Evolutionary conservation across 1,140 invertebrate genomes (phyloP).

Genomic region (Tetraneura akinire): DNA sequence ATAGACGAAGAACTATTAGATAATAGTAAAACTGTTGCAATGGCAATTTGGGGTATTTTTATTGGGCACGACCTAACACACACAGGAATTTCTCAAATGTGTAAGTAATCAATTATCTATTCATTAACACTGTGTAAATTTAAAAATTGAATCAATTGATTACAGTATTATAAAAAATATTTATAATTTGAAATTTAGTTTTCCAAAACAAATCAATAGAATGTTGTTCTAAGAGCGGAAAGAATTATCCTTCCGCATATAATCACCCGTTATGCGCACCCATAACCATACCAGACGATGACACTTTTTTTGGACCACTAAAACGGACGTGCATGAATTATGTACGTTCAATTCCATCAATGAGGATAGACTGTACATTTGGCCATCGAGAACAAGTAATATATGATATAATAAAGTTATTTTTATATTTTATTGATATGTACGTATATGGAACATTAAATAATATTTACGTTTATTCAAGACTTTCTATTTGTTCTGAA

Average conservation of each 20-base stretch:
- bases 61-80: constrained; percentile 79
- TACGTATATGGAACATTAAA: no score
- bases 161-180: no score
- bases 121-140: no score
- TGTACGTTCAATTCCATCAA: constrained; percentile 75
- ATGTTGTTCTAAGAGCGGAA: constrained; percentile 68
- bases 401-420: no score
- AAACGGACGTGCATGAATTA: constrained; percentile 78
- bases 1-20: constrained; percentile 57
- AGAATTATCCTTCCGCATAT: constrained; percentile 67
- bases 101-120: no score
- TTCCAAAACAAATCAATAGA: constrained; percentile 67
- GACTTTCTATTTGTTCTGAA: no score
- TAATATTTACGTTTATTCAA: no score
- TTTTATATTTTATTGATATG: no score
- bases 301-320: constrained; percentile 67
- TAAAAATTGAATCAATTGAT: no score
- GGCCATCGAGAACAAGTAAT: constrained; percentile 79
- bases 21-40: constrained; percentile 65
- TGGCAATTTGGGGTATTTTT: constrained; percentile 83
- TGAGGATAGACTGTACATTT: constrained; percentile 75
- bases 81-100: constrained; percentile 74
- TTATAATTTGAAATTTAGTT: constrained; percentile 59
- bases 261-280: constrained; percentile 79
- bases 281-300: constrained; percentile 71